Conservation (phyloP, 2,113 vertebrate species). For the Phodopus roborovskii region DNA sequence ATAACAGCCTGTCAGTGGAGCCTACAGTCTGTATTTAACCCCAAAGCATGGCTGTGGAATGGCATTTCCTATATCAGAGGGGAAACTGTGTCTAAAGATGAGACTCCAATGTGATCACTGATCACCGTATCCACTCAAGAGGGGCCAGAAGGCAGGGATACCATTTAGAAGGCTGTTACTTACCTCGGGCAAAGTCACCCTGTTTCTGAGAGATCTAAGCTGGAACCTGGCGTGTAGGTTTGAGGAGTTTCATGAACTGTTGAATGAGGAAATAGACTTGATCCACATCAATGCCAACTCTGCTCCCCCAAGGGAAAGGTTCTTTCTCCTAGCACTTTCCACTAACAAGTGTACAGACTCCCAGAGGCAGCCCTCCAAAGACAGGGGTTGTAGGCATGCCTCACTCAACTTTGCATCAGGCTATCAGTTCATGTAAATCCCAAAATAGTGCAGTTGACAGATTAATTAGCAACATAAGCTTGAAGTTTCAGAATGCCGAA, state of each 20-base stretch:
- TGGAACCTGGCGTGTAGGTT: neutral
- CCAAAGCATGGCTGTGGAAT: neutral
- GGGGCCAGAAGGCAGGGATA: neutral
- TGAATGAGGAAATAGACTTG: neutral
- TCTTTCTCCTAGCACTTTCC: neutral
- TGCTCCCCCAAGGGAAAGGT: neutral
- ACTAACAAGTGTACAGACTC: neutral
- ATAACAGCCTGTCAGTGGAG: neutral
- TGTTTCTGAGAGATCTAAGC: neutral
- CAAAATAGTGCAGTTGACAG: neutral
- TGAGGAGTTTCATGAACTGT: neutral
- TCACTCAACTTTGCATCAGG: neutral
- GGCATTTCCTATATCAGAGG: neutral
- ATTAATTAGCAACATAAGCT: neutral
- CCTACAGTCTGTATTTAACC: neutral
- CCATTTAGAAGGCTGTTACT: neutral
- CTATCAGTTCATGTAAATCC: constrained; percentile 6
- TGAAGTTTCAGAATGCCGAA: constrained; percentile 25
- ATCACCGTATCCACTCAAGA: neutral
- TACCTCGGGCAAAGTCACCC: neutral
- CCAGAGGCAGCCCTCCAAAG: neutral
- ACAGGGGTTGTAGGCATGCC: neutral
- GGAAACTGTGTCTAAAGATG: neutral
- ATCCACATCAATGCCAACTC: neutral
- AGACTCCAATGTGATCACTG: neutral